Evolutionary conservation across 2,113 vertebrate species (phyloP), one percentile per base, ranked within the genome.

Genomic region (Siniperca knerii): DNA sequence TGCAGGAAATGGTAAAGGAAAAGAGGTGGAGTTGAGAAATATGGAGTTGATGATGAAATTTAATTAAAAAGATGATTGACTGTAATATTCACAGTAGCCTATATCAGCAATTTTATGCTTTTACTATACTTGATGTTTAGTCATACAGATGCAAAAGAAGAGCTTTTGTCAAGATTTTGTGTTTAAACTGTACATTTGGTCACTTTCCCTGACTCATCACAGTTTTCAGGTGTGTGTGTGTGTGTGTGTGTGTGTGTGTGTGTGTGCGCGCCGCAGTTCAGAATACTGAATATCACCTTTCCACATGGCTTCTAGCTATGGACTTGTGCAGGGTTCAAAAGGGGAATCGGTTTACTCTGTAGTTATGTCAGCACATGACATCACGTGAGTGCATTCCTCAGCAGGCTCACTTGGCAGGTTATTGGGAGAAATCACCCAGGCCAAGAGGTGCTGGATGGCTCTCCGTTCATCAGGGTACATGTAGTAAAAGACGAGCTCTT

Each of bases 321-420:
- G 42, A 37, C 62, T 70, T 77, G 70, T 52, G 76, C 55, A 58
- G 65, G 72, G 77, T 91, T 90, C 77, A 89, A 67, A 78, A 73
- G 75, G 72, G 64, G 82, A 84, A 81, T 84, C 84, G 2, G 52
- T 83, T 91, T 87, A 75, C 87, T 77, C 82, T 64, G 42, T 25
- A 20, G 77, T 90, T 87, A 87, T 89, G 81, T 92, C 90, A 92
- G 89, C 78, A 69, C 85, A 87, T 93, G 90, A 89, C 85, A 85
- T 92, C 90, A 93, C 74, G 55, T 90, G 79, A 90, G 79, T 61
- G 79, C 87, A 85, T 90, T 92, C 90, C 83, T 84, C 85, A 54
- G 85, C 83, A 77, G 80, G 85, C 74, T 88, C 83, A 62, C 83
- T 88, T 90, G 87, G 90, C 90, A 91, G 78, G 82, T 91, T 84